Evolutionary conservation across 2,888 invertebrate genomes (phyloP).

Genomic region (Omphaloscelis lunosa): DNA sequence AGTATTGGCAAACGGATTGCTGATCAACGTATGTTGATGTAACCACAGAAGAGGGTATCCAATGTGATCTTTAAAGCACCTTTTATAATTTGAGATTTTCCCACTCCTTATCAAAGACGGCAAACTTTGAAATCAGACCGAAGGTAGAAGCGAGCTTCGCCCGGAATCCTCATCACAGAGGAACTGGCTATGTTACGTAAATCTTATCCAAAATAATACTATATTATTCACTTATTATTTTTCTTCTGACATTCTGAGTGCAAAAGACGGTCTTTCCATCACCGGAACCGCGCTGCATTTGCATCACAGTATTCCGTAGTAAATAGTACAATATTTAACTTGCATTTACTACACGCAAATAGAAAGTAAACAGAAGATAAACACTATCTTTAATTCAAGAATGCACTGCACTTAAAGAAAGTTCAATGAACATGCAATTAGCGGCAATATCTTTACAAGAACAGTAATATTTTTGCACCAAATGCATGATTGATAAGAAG

Average conservation of each 20-base stretch:
- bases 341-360: conserved; percentile 6
- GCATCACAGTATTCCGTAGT: conserved; percentile 8
- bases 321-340: conserved; percentile 18
- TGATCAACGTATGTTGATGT: neutral
- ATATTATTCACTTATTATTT: neutral
- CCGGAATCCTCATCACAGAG: too few relatives aligned
- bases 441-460: conserved; percentile 8
- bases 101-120: neutral
- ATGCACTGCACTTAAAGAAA: conserved; percentile 30
- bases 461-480: conserved; percentile 3
- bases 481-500: conserved; percentile 45
- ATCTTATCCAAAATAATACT: neutral
- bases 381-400: conserved; percentile 57
- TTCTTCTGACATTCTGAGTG: neutral
- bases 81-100: neutral
- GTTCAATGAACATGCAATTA: conserved; percentile 14
- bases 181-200: too few relatives aligned
- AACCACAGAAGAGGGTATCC: neutral
- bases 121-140: neutral
- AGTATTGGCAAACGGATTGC: neutral
- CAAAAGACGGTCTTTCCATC: neutral
- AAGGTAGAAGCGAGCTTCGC: too few relatives aligned
- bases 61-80: neutral
- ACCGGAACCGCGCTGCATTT: neutral
- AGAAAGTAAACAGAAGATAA: conserved; percentile 47